A percentile compares a stretch with the other conserved stretches of the same genome.
Evolutionary conservation across 2,113 vertebrate genomes (phyloP).

Genomic region (Phrynosoma blainvillii): DNA sequence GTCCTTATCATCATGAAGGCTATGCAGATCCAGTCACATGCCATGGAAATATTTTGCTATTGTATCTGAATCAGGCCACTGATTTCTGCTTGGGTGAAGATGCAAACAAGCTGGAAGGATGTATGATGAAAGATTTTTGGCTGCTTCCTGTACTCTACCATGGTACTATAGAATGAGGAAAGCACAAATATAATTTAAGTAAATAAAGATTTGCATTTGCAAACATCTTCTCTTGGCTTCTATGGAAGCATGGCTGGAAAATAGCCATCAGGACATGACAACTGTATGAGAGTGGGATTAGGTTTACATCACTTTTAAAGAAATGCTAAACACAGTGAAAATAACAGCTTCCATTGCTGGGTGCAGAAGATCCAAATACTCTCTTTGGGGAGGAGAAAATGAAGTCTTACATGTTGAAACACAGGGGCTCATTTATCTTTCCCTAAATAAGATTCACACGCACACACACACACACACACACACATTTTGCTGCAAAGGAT

Average conservation of each 20-base stretch:
- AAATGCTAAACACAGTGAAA: not conserved
- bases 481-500: too few species aligned
- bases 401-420: fast-evolving
- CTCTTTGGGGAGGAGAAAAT: not conserved
- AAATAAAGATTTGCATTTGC: not conserved
- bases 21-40: not conserved
- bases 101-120: not conserved
- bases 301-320: not conserved
- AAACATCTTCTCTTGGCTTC: not conserved
- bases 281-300: not conserved
- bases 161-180: too few species aligned
- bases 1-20: not conserved
- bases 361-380: fast-evolving
- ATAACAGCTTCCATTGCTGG: not conserved
- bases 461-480: too few species aligned
- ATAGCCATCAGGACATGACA: not conserved
- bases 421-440: not conserved
- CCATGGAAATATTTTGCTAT: not conserved
- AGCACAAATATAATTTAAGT: not conserved
- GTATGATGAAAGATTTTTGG: not conserved
- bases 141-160: too few species aligned
- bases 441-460: too few species aligned
- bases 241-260: too few species aligned
- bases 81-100: not conserved
- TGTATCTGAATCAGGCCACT: not conserved